Percentiles rank a stretch among this genome's conserved stretches.
phyloP scores from a whole-genome alignment of 2,888 invertebrate species.

The Sussaba pulchella region DNA sequence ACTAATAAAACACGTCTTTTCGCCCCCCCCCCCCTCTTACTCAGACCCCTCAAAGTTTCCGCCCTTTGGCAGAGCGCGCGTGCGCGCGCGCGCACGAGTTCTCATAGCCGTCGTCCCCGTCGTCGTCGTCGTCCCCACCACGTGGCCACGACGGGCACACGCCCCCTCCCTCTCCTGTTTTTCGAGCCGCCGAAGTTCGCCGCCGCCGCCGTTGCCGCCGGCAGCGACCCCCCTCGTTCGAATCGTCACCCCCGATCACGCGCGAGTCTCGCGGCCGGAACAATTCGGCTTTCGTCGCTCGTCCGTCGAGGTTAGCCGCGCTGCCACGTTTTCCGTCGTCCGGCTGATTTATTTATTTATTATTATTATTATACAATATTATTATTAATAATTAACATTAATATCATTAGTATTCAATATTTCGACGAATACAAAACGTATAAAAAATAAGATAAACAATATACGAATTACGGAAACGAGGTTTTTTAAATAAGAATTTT shows the following conservation, averaged over 20 bases:
- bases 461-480: no score
- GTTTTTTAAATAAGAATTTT: no score
- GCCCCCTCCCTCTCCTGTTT: constrained; percentile 66
- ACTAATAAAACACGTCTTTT: constrained; percentile 42
- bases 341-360: constrained; percentile 35
- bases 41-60: no score
- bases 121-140: constrained; percentile 44
- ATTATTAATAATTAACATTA: background rate
- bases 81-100: no score
- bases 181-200: constrained; percentile 60
- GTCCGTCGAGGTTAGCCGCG: constrained; percentile 71
- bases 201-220: constrained; percentile 67
- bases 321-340: constrained; percentile 64
- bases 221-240: constrained; percentile 67
- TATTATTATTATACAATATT: background rate
- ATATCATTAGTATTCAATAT: no score
- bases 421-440: background rate
- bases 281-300: constrained; percentile 74
- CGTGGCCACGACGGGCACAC: constrained; percentile 57
- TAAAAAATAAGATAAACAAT: no score
- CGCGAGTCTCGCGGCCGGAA: constrained; percentile 72
- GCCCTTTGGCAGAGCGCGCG: constrained; percentile 67
- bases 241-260: constrained; percentile 77
- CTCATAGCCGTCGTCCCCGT: background rate
- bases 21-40: constrained; percentile 67